Conservation (phyloP, 2,797 vertebrate species). For the Danio albolineatus region DNA sequence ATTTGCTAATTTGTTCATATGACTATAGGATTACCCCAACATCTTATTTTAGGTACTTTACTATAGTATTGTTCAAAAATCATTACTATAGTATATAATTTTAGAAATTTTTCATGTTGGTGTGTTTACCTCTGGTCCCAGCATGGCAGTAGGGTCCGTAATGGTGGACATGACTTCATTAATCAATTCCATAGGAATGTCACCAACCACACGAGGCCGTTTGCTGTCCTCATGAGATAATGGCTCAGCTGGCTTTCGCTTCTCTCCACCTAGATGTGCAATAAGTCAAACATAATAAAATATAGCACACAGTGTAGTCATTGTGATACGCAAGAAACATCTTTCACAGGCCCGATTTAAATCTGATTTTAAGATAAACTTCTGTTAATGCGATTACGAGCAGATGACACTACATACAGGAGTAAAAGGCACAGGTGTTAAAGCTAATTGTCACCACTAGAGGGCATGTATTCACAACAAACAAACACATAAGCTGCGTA, state of each 20-base stretch:
- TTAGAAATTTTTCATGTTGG: no score
- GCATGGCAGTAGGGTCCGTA: conserved; percentile 91
- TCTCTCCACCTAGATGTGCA: conserved; percentile 81
- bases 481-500: no score
- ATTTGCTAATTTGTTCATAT: no score
- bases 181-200: conserved; percentile 97
- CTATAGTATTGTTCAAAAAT: no score
- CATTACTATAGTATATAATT: no score
- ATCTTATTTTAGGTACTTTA: no score
- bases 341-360: neutral
- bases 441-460: no score
- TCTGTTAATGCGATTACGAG: no score
- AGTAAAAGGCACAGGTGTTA: no score
- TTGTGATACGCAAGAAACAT: neutral
- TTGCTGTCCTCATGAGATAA: conserved; percentile 89
- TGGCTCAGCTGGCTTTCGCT: conserved; percentile 89
- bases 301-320: neutral
- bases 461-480: no score
- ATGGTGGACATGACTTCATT: conserved; percentile 99
- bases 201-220: conserved; percentile 88
- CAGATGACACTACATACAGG: no score
- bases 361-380: neutral
- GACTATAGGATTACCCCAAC: no score
- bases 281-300: neutral
- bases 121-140: conserved; percentile 89